A percentile compares a stretch with the other conserved stretches of the same genome.
Evolutionary conservation across 2,797 vertebrate genomes (phyloP).

Genomic region (Catharus ustulatus): DNA sequence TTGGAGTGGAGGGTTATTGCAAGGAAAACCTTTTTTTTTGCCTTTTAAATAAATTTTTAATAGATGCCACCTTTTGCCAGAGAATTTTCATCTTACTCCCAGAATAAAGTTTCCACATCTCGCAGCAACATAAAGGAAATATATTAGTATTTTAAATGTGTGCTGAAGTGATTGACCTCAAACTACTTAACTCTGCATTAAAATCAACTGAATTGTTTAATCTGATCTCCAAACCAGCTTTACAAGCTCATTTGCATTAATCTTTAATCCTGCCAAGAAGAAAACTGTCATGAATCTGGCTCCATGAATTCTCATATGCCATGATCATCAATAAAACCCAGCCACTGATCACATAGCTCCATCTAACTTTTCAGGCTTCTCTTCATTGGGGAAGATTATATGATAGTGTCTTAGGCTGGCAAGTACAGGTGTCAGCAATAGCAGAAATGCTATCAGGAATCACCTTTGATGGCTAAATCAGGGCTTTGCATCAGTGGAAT

Average conservation of each 20-base stretch:
- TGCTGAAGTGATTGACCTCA: neutral
- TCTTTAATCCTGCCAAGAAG: neutral
- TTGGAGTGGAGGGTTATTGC: neutral
- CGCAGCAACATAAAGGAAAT: neutral
- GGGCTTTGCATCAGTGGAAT: neutral
- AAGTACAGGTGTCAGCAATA: neutral
- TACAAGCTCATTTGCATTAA: neutral
- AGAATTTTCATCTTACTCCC: neutral
- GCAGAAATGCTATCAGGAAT: neutral
- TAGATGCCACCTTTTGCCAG: neutral
- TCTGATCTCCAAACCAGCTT: neutral
- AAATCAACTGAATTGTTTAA: neutral
- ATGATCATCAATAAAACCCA: neutral
- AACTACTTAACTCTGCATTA: neutral
- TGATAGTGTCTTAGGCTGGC: fast-evolving
- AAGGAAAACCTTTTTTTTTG: neutral
- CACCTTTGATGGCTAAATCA: neutral
- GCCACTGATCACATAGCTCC: neutral
- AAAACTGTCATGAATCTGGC: neutral
- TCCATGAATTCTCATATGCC: neutral
- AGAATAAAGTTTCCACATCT: neutral
- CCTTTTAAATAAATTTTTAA: neutral
- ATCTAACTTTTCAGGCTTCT: neutral
- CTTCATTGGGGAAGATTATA: neutral
- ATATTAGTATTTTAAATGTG: neutral